Evolutionary conservation across 2,113 vertebrate species (phyloP).

Genomic region (Cyanocitta stelleri): DNA sequence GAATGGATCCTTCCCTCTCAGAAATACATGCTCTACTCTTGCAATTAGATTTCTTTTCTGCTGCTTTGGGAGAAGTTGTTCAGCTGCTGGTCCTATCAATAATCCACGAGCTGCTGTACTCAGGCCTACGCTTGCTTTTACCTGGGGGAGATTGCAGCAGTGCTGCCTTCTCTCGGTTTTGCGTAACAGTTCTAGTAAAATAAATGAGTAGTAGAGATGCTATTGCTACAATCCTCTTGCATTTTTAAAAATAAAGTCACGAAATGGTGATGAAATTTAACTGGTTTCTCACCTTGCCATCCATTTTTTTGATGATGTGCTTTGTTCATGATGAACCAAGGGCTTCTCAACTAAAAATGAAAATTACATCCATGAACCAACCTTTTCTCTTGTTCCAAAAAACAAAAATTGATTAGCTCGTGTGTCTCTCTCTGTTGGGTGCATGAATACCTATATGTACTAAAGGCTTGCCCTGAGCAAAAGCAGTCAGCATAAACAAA

Average conservation of each 20-base stretch:
- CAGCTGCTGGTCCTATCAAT: constrained; percentile 24
- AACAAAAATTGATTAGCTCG: not conserved
- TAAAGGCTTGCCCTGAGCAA: not conserved
- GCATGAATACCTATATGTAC: not conserved
- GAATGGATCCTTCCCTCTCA: not conserved
- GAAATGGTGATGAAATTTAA: not conserved
- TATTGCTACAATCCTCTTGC: not conserved
- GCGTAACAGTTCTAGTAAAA: not conserved
- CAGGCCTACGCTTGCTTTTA: not conserved
- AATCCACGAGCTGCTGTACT: constrained; percentile 11
- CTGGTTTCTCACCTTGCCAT: not conserved
- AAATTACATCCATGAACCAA: not conserved
- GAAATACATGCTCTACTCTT: not conserved
- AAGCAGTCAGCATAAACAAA: not conserved
- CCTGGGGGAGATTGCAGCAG: not conserved
- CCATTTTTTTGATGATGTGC: not conserved
- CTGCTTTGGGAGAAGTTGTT: constrained; percentile 12
- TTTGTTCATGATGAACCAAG: not conserved
- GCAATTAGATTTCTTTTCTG: not conserved
- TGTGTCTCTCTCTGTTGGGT: not conserved
- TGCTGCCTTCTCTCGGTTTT: not conserved
- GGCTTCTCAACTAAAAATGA: not conserved
- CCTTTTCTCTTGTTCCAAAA: not conserved
- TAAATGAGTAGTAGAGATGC: not conserved
- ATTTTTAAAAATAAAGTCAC: not conserved